A percentile compares a stretch with the other conserved stretches of the same genome.
phyloP scores from a whole-genome alignment of 2,888 invertebrate genomes.

The Rhogogaster chlorosoma region DNA sequence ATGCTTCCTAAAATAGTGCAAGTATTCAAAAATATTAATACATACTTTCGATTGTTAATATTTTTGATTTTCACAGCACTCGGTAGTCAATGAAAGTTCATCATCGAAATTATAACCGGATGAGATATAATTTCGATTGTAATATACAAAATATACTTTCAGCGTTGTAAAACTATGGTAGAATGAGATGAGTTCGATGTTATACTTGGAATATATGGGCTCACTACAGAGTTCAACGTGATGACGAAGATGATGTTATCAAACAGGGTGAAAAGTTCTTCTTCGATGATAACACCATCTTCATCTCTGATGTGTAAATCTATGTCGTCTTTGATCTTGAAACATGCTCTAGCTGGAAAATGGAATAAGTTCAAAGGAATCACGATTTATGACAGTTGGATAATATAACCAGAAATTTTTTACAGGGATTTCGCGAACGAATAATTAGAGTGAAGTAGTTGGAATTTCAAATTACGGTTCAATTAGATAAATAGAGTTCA shows the following conservation, averaged over 20 bases:
- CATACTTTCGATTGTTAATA: background rate
- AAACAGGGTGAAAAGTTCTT: background rate
- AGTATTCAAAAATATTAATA: background rate
- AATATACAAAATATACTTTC: background rate
- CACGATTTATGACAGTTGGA: background rate
- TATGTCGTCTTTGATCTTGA: no score
- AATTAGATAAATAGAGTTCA: no score
- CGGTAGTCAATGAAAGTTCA: background rate
- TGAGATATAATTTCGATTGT: background rate
- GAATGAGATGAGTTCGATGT: background rate
- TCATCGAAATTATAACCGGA: background rate
- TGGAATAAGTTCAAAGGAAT: background rate
- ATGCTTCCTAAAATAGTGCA: slow-evolving; percentile 25
- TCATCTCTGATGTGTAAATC: background rate
- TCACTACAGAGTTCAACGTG: no score
- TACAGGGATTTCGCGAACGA: background rate
- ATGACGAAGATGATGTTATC: background rate
- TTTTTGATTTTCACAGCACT: background rate
- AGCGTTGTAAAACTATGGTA: background rate
- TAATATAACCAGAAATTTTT: background rate
- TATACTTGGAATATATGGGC: no score
- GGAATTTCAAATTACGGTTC: no score
- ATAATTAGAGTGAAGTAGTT: background rate
- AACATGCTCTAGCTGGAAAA: no score
- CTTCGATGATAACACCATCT: slow-evolving; percentile 4